Conservation (phyloP, 2,888 invertebrate genomes). For the Sphinx pinastri region DNA sequence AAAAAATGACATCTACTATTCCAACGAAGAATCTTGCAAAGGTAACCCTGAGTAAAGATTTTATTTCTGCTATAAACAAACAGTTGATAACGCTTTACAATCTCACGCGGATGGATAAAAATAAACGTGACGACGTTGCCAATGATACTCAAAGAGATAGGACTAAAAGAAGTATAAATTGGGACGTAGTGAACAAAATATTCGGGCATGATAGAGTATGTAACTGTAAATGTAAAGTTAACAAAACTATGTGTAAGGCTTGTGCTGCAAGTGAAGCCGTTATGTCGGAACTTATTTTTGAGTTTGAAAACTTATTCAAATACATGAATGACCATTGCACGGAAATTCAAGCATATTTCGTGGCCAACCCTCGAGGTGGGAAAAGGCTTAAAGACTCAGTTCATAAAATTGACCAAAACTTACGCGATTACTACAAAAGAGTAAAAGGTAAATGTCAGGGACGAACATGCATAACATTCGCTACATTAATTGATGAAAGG, state of each 20-base stretch:
- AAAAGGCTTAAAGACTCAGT: conserved; percentile 63
- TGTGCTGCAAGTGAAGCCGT: conserved; percentile 71
- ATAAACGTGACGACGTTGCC: conserved; percentile 29
- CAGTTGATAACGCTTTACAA: conserved; percentile 55
- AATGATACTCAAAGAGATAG: conserved; percentile 19
- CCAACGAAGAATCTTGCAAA: conserved; percentile 40
- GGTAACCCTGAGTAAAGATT: conserved; percentile 57
- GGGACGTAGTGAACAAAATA: conserved; percentile 55
- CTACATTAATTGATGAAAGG: conserved; percentile 59
- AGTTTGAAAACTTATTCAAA: conserved; percentile 63
- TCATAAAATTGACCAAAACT: conserved; percentile 57
- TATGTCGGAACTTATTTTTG: conserved; percentile 65
- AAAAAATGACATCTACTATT: conserved; percentile 40
- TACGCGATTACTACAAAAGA: conserved; percentile 67
- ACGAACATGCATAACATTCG: conserved; percentile 57
- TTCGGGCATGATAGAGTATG: conserved; percentile 65
- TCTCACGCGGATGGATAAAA: conserved; percentile 32
- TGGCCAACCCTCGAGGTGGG: conserved; percentile 69
- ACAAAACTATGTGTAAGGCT: conserved; percentile 63
- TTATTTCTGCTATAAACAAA: conserved; percentile 57
- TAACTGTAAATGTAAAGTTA: conserved; percentile 60
- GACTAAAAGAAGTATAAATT: conserved; percentile 46
- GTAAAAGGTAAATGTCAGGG: conserved; percentile 68
- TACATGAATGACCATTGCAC: conserved; percentile 71
- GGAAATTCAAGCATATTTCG: conserved; percentile 71